phyloP scores from a whole-genome alignment of 2,797 vertebrate genomes.

The Leptatherina wallacei region DNA sequence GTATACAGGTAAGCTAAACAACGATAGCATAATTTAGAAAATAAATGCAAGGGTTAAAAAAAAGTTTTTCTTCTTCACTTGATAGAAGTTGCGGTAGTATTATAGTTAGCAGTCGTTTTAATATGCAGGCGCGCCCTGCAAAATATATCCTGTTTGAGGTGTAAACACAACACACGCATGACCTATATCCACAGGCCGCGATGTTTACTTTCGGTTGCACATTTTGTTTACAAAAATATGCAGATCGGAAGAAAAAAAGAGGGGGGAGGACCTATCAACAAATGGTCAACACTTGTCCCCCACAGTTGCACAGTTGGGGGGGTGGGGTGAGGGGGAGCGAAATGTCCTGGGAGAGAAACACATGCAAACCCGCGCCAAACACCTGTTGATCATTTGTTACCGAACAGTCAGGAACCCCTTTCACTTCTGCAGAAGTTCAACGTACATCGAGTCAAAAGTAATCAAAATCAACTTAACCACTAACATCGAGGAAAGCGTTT shows the following conservation, averaged over 20 bases:
- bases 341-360: conserved; percentile 20
- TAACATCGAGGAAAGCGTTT: background rate
- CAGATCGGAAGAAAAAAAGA: background rate
- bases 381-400: conserved; percentile 77
- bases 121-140: conserved; percentile 31
- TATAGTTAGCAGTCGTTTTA: background rate
- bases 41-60: background rate
- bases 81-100: background rate
- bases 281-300: background rate
- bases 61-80: background rate
- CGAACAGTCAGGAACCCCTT: conserved; percentile 13
- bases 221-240: background rate
- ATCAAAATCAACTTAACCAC: background rate
- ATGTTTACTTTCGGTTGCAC: conserved; percentile 51
- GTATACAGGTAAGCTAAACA: background rate
- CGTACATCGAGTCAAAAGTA: background rate
- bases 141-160: conserved; percentile 37
- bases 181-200: conserved; percentile 37
- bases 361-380: conserved; percentile 52
- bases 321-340: background rate
- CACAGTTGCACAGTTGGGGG: background rate
- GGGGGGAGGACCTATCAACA: background rate
- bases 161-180: conserved; percentile 35
- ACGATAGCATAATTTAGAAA: background rate
- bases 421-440: background rate